Conservation (phyloP, 2,888 invertebrate species). For the Lithophane leautieri region DNA sequence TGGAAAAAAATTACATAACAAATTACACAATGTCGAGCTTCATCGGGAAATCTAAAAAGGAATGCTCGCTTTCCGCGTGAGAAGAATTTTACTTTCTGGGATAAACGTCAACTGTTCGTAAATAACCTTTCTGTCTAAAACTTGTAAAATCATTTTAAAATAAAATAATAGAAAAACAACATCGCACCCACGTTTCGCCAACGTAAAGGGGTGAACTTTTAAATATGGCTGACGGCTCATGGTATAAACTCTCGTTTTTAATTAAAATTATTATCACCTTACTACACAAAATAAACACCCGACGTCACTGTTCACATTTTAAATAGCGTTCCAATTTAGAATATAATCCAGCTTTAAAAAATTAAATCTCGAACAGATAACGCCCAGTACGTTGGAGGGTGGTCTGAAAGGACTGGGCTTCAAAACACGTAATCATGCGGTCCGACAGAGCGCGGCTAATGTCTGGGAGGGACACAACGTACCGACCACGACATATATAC, state of each 20-base stretch:
- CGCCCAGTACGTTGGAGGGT: constrained; percentile 19
- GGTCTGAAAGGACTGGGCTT: constrained; percentile 38
- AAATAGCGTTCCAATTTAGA: constrained; percentile 9
- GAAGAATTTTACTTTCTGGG: background rate
- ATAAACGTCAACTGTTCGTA: no score
- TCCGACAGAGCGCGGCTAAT: constrained; percentile 69
- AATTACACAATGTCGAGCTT: background rate
- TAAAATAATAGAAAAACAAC: background rate
- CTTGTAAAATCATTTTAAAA: background rate
- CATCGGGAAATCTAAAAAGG: background rate
- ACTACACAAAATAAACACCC: background rate
- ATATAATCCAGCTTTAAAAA: constrained; percentile 18
- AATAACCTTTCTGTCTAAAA: background rate
- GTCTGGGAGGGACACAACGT: constrained; percentile 28
- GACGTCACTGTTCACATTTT: background rate
- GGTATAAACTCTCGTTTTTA: background rate
- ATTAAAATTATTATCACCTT: background rate
- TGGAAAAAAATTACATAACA: background rate
- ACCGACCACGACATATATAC: constrained; percentile 24
- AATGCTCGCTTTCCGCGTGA: background rate
- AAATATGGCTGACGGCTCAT: background rate
- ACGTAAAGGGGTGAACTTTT: background rate
- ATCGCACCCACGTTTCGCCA: background rate
- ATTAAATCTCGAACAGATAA: constrained; percentile 41
- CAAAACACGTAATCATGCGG: constrained; percentile 71